Base-by-base conservation (phyloP, 2,113 vertebrate species). In the Macquaria australasica region DNA sequence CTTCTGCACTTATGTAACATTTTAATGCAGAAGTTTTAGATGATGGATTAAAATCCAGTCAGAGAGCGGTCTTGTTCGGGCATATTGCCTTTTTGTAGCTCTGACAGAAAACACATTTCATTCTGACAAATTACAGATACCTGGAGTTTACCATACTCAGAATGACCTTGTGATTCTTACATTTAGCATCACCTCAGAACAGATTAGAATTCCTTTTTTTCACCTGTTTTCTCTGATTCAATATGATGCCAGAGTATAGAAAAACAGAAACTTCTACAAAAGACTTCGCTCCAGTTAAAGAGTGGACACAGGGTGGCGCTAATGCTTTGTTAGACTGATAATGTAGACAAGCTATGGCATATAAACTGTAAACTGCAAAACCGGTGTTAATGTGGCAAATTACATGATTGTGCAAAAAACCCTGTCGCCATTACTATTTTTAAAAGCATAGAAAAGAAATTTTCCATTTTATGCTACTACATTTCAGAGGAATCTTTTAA, bases 291-390 rank as follows among this genome's bases (percentile, higher is more conserved):
- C 2, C 41, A 53, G 34, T 51, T 76, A 28, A 4, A 16, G n/a
- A 41, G 45, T 39, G 64, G 25, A 60, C 89, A 84, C 80, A 66
- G 23, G 83, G 58, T 69, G 77, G 81, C 18, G 89, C 73, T 31
- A 55, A 39, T 7, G 77, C 58, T 76, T 58, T 56, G 8, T 50
- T 15, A 31, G 6, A 39, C 21, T n/a, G 14, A 58, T 28, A 7
- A 8, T 58, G 9, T 8, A 10, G 10, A 45, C 31, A 1, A 5
- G 9, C 18, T 16, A 6, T 11, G 6, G 20, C 9, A 2, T 23
- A 1, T 6, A 5, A 4, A 28, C 15, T 20, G 3, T 4, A 10
- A 43, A 2, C 66, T 18, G 16, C 55, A 75, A 21, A 41, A 28
- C 60, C 31, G 20, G 6, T 28, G 1, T 15, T 55, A 14, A 39